Conservation (phyloP, 2,797 vertebrate genomes). For the Tarsius wallacei region DNA sequence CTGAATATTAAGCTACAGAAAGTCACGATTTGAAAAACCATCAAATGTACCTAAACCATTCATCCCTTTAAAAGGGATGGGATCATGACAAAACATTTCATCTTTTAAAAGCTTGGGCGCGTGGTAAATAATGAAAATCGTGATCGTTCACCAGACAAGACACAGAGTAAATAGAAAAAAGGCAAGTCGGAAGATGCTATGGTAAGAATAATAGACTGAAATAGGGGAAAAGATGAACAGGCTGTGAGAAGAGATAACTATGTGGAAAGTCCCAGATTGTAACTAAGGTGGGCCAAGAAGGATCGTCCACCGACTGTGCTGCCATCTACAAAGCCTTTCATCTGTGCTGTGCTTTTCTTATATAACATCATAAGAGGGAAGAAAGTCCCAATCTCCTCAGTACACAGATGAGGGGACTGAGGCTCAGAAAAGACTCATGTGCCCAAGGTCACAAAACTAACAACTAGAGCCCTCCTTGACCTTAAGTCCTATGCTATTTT, state of each 20-base stretch:
- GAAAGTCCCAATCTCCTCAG: background rate
- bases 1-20: background rate
- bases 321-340: too few species aligned
- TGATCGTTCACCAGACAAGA: background rate
- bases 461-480: background rate
- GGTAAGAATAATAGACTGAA: background rate
- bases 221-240: background rate
- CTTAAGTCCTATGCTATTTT: background rate
- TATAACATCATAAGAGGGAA: fast-evolving
- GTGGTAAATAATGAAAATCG: background rate
- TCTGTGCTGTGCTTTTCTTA: fast-evolving
- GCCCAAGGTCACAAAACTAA: background rate
- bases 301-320: fast-evolving
- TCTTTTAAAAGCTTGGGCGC: background rate
- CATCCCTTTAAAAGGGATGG: background rate
- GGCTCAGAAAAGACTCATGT: background rate
- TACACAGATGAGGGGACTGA: too few species aligned
- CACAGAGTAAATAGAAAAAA: background rate
- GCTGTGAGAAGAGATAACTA: background rate
- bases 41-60: background rate
- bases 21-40: background rate
- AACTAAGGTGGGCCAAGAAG: fast-evolving
- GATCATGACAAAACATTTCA: too few species aligned
- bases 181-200: background rate
- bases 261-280: background rate